Evolutionary conservation across 2,113 vertebrate genomes (phyloP), one percentile per base, ranked within the genome.

Genomic region (Nyctibius bracteatus): DNA sequence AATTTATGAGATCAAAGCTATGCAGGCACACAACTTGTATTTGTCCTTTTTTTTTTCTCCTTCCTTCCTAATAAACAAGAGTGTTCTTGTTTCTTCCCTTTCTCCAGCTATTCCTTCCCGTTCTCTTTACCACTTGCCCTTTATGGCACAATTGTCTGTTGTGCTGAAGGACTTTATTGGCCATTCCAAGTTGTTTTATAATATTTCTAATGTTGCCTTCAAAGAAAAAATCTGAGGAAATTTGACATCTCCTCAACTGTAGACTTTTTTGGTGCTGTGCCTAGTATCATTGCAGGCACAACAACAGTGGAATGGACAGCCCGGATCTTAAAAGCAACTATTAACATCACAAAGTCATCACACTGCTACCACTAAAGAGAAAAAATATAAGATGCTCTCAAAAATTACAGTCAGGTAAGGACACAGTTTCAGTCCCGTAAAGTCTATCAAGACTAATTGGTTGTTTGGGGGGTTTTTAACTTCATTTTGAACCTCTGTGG

Each of bases 41-140:
- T 82, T 82, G 37, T 12, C 17, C 17, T 63, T 43, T 24, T 33
- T 52, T 82, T 43, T 10, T 20, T 33, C 19, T 43, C 41, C 41
- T 37, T 92, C 35, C 75, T 92, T 75, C 58, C 81, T 27, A 41
- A 57, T 46, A 73, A 90, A 74, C 46, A 73, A 67, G 59, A 31
- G 70, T 5, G 27, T 0, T 28, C 62, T 88, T 94, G 75, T 96
- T 87, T 31, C 66, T 68, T 65, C 52, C 86, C 41, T 81, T 77
- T 92, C 58, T 93, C 59, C 49, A 35, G 35, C 62, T 62, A 39
- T 13, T 33, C 58, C 77, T 78, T 87, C 63, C 81, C 4, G 0
- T 52, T 71, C 47, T n/a, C 22, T 55, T 83, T 23, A 68, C 59
- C 70, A 1, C 25, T 93, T 88, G 79, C 72, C 86, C 96, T 96